Conservation (phyloP, 2,797 vertebrate genomes). For the Otolemur crassicaudatus region DNA sequence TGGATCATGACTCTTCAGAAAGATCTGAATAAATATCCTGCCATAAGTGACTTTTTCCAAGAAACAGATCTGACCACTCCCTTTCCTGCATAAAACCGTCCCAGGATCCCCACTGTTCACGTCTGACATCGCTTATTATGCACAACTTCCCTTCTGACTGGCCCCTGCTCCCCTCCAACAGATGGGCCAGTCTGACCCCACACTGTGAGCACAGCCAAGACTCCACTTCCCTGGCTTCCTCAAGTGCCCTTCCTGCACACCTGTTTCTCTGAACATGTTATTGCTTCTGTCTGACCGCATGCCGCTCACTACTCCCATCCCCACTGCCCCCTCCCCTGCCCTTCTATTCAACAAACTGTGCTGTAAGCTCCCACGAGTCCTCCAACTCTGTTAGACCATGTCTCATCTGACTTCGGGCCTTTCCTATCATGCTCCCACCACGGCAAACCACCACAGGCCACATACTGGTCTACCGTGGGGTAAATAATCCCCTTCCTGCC, state of each 20-base stretch:
- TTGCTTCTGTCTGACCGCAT: background rate
- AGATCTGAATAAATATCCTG: slow-evolving; percentile 21
- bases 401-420: background rate
- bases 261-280: background rate
- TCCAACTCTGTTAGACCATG: background rate
- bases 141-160: background rate
- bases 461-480: background rate
- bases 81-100: background rate
- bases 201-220: background rate
- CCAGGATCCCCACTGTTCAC: background rate
- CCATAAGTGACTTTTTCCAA: slow-evolving; percentile 27
- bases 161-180: background rate
- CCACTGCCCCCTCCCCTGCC: fast-evolving
- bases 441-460: background rate
- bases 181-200: background rate
- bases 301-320: fast-evolving
- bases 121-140: background rate
- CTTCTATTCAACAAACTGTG: background rate
- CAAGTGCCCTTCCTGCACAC: background rate
- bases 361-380: background rate
- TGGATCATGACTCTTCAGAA: background rate
- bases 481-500: background rate
- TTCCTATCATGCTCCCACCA: background rate
- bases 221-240: background rate
- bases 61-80: background rate